phyloP scores from a whole-genome alignment of 2,797 vertebrate species.

The Parambassis ranga region DNA sequence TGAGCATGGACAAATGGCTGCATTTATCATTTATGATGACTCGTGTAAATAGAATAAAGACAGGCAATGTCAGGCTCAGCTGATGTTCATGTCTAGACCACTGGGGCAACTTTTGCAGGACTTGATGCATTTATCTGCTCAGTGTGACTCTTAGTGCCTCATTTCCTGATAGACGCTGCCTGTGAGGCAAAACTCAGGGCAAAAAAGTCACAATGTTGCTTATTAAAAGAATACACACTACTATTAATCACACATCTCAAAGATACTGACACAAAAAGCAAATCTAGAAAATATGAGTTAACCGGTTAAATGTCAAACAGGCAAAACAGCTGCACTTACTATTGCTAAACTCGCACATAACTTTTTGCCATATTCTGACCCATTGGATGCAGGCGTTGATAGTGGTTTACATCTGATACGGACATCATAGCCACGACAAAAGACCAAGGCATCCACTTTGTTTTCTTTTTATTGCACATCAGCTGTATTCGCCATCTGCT shows the following conservation, averaged over 20 bases:
- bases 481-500: slow-evolving; percentile 44
- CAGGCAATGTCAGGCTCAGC: not conserved
- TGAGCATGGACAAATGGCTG: not conserved
- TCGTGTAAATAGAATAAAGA: not conserved
- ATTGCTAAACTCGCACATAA: too few species aligned
- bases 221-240: too few species aligned
- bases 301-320: not conserved
- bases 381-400: too few species aligned
- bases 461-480: slow-evolving; percentile 26
- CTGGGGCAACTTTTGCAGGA: too few species aligned
- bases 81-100: too few species aligned
- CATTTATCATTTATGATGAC: not conserved
- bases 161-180: too few species aligned
- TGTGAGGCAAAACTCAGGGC: too few species aligned
- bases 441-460: slow-evolving; percentile 3
- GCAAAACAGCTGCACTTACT: not conserved
- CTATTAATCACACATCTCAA: not conserved
- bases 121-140: too few species aligned
- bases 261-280: not conserved
- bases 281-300: not conserved
- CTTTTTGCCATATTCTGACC: too few species aligned
- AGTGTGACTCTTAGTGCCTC: too few species aligned
- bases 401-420: too few species aligned
- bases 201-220: too few species aligned
- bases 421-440: not conserved